Percentiles rank a stretch among this genome's conserved stretches.
Conservation (phyloP, 2,113 vertebrate genomes). For the Hemicordylus capensis region DNA sequence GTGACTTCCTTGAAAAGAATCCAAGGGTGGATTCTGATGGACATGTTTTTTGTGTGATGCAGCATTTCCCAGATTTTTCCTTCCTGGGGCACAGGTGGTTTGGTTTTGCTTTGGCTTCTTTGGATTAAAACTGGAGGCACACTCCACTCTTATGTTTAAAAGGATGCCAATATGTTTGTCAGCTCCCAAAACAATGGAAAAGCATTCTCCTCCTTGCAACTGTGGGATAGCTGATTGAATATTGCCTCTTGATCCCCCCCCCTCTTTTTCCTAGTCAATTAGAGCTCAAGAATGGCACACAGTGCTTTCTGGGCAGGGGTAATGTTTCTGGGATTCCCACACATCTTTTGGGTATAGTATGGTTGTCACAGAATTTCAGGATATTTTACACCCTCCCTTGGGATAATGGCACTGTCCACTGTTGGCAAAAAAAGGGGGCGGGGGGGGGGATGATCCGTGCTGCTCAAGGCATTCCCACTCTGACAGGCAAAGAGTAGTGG, state of each 20-base stretch:
- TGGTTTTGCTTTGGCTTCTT: too few species aligned
- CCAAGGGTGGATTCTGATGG: rapidly evolving
- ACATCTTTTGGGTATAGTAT: neutral
- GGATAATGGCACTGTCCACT: neutral
- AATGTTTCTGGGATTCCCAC: neutral
- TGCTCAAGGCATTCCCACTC: neutral
- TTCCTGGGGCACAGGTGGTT: neutral
- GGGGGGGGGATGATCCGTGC: too few species aligned
- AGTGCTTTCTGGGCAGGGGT: neutral
- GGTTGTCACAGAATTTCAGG: neutral
- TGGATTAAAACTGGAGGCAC: neutral
- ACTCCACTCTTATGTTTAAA: neutral
- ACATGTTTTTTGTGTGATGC: neutral
- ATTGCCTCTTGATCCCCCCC: neutral
- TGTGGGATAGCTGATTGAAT: neutral
- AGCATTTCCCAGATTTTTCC: neutral
- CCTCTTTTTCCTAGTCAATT: neutral
- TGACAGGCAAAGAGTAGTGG: neutral
- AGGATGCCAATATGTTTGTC: neutral
- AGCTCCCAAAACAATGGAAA: neutral
- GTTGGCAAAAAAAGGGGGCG: neutral
- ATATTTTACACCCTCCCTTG: neutral
- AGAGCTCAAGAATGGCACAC: neutral
- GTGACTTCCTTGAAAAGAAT: neutral
- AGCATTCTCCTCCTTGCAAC: neutral